phyloP scores from a whole-genome alignment of 2,797 vertebrate species.

The Peromyscus aztecus region DNA sequence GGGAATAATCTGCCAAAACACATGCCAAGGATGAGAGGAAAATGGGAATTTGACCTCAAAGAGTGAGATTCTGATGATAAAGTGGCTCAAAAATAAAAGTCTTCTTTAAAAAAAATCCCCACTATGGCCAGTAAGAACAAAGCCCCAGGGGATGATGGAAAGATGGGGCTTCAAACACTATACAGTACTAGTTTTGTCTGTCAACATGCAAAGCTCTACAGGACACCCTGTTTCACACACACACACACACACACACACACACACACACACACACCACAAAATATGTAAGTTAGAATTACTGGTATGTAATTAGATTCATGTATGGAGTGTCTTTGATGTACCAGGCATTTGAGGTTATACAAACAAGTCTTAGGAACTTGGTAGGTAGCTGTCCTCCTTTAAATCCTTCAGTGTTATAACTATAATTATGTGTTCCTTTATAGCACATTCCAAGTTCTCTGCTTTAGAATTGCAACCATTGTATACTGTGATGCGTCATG shows the following conservation, averaged over 20 bases:
- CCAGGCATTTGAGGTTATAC: not conserved
- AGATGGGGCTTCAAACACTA: not conserved
- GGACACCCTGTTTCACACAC: not conserved
- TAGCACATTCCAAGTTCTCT: not conserved
- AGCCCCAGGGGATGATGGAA: not conserved
- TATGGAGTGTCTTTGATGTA: not conserved
- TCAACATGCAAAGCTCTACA: not conserved
- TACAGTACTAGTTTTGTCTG: not conserved
- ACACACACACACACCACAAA: not conserved
- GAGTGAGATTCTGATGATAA: not conserved
- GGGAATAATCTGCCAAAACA: slow-evolving; percentile 35
- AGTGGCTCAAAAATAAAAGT: slow-evolving; percentile 3
- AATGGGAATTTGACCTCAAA: slow-evolving; percentile 53
- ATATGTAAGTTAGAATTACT: not conserved
- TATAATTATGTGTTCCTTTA: not conserved
- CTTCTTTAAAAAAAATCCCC: not conserved
- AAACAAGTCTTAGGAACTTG: slow-evolving; percentile 5
- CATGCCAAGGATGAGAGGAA: not conserved
- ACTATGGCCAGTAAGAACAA: slow-evolving; percentile 2
- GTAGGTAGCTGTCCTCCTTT: not conserved
- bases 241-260: not conserved
- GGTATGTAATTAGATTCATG: not conserved
- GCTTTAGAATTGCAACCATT: slow-evolving; percentile 11
- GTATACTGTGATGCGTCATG: not conserved
- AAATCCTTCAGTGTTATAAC: not conserved